phyloP scores from a whole-genome alignment of 2,797 vertebrate species.

The Argya squamiceps region DNA sequence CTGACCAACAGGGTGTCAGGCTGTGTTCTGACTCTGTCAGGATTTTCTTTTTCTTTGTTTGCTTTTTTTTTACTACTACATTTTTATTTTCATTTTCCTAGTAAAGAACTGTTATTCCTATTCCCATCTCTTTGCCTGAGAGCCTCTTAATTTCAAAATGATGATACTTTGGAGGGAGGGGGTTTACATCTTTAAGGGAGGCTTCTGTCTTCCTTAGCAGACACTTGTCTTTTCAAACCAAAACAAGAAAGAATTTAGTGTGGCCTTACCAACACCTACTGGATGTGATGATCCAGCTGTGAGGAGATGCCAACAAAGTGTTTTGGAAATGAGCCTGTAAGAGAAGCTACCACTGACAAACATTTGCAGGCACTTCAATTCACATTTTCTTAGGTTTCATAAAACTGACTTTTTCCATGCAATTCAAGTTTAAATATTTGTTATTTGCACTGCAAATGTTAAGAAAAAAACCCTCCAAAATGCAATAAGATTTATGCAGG shows the following conservation, averaged over 20 bases:
- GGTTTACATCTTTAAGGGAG: neutral
- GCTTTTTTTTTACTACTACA: neutral
- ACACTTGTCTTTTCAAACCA: neutral
- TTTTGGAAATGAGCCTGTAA: neutral
- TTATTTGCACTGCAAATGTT: slow-evolving; percentile 8
- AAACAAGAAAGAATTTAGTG: neutral
- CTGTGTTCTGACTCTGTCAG: neutral
- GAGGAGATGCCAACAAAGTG: neutral
- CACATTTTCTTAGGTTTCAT: neutral
- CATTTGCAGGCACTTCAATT: neutral
- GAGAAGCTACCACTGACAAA: neutral
- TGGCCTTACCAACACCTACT: neutral
- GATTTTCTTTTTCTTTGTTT: neutral
- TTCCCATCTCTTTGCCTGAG: neutral
- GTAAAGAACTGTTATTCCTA: neutral
- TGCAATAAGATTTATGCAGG: neutral
- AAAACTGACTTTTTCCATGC: neutral
- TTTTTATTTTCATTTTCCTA: neutral
- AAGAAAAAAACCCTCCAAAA: neutral
- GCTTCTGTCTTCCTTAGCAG: neutral
- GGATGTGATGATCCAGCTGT: neutral
- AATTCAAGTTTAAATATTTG: neutral
- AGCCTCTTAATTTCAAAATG: neutral
- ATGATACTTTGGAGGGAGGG: neutral
- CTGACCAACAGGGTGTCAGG: neutral